phyloP scores from a whole-genome alignment of 2,888 invertebrate genomes.

The Icerya purchasi region DNA sequence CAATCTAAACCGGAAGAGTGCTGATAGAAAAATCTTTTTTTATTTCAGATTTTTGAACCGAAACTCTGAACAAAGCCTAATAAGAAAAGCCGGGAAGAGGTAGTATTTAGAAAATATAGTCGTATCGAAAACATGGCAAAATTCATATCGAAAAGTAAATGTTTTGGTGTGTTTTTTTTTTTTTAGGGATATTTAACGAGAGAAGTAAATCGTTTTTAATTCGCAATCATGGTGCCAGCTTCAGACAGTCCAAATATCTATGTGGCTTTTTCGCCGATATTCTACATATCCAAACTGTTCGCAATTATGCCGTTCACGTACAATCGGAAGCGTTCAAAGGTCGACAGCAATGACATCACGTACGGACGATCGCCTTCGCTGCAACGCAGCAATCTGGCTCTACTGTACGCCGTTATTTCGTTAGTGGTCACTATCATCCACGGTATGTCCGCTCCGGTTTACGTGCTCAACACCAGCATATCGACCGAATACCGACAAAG shows the following conservation, averaged over 20 bases:
- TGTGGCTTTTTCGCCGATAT: slow-evolving; percentile 11
- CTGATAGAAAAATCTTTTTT: too few species aligned
- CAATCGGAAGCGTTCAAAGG: background rate
- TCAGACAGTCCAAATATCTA: slow-evolving; percentile 9
- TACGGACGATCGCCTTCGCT: background rate
- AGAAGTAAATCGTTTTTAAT: too few species aligned
- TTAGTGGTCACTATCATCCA: slow-evolving; percentile 9
- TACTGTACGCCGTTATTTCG: slow-evolving; percentile 5
- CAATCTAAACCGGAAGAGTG: too few species aligned
- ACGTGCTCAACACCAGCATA: slow-evolving; percentile 13
- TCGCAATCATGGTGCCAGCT: too few species aligned
- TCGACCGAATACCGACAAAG: slow-evolving; percentile 7
- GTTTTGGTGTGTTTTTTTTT: too few species aligned
- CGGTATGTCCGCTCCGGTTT: slow-evolving; percentile 14
- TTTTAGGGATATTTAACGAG: too few species aligned
- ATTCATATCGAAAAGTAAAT: too few species aligned
- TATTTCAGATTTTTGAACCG: too few species aligned
- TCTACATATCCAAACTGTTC: slow-evolving; percentile 12
- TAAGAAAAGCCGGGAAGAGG: too few species aligned
- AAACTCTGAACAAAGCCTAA: too few species aligned
- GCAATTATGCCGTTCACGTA: slow-evolving; percentile 14
- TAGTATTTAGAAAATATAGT: too few species aligned
- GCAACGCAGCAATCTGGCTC: background rate
- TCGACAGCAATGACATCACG: background rate
- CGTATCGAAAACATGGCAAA: too few species aligned